Evolutionary conservation across 1,140 invertebrate species (phyloP), one percentile per base, ranked within the genome.

Genomic region (Zaprionus kolodkinae): DNA sequence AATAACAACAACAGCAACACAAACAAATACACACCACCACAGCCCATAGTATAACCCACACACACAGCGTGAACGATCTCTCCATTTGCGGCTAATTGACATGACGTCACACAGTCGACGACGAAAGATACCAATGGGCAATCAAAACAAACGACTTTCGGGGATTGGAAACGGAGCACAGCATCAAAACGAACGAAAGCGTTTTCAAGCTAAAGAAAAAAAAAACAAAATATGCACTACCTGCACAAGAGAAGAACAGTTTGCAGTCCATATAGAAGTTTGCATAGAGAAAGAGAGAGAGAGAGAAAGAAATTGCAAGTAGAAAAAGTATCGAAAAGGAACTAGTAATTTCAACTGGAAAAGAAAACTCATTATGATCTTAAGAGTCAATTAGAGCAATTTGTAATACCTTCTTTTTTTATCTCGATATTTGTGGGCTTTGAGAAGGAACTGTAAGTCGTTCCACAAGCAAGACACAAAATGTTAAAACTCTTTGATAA

Each of bases 71-170:
- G 72, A 61, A 79, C 48, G 52, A 63, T 56, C 70, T 76, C 67
- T 79, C 67, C 76, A 77, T 73, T 70, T 76, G 79, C 71, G 55
- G 54, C 79, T 87, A 87, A 87, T 86, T 87, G 77, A 87, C 69
- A 67, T 66, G 55, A 78, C 76, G 68, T 72, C 71, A 76, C 57
- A 76, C 48, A 57, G 38, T 62, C 43, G 50, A 72, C 45, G 40
- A 21, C 65, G 55, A 71, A 81, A 56, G 62, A 56, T 75, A 64
- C 60, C 33, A 70, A 17, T 57, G 54, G 33, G 27, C 54, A 75
- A 70, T 70, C 54, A 70, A 75, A 73, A 70, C 40, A 75, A 52
- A 70, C 25, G 35, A 54, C 60, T 45, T 70, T 25, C 48, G 48
- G 72, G 43, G 60, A 64, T 70, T 62, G 56, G 61, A 68, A 61